Evolutionary conservation across 2,888 invertebrate species (phyloP).

Genomic region (Eristalinus sepulchralis): DNA sequence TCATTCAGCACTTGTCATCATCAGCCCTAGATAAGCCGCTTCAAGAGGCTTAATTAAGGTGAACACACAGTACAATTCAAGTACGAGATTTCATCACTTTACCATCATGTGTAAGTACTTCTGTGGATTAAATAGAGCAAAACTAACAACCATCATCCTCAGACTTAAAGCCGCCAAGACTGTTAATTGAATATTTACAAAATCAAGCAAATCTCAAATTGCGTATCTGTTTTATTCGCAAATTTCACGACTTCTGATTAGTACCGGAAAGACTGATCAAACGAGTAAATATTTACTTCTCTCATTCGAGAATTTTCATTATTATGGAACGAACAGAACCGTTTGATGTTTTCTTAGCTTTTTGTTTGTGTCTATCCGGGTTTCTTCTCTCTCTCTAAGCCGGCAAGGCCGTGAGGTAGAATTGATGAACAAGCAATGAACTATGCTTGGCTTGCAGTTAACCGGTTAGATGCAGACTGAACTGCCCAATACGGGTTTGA

Average conservation of each 20-base stretch:
- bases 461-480: neutral
- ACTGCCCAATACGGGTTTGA: neutral
- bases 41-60: neutral
- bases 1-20: neutral
- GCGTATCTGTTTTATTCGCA: neutral
- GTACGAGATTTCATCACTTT: neutral
- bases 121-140: neutral
- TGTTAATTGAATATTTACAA: neutral
- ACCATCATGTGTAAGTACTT: neutral
- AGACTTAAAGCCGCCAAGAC: neutral
- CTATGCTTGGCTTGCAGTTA: neutral
- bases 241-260: neutral
- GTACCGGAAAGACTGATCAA: neutral
- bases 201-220: neutral
- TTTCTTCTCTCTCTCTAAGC: neutral
- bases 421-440: neutral
- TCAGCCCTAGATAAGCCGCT: neutral
- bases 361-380: neutral
- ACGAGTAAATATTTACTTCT: neutral
- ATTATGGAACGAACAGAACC: too few species aligned
- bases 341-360: neutral
- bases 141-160: neutral
- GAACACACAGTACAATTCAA: neutral
- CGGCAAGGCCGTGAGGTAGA: neutral
- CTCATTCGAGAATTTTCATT: neutral